Conservation (phyloP, 2,888 invertebrate species). For the Conops quadrifasciatus region DNA sequence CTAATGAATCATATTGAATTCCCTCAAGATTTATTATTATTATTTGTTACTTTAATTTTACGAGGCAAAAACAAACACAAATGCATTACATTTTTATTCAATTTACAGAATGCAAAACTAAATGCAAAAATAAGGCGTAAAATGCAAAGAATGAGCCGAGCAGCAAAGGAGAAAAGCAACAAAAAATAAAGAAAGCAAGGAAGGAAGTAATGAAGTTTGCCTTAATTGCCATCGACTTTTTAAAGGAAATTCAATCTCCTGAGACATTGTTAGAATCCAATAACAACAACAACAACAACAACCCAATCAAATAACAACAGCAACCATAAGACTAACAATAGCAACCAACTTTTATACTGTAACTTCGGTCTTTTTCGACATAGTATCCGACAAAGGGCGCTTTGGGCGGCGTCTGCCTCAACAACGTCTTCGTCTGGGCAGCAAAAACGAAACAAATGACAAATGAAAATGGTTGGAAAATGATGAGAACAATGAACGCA, state of each 20-base stretch:
- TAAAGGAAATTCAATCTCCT: slow-evolving; percentile 6
- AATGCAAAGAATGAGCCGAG: too few relatives aligned
- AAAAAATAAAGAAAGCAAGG: background rate
- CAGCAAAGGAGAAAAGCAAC: background rate
- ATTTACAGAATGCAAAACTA: background rate
- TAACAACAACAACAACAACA: too few relatives aligned
- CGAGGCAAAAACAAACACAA: background rate
- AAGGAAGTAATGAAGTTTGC: slow-evolving; percentile 8
- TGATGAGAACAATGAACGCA: background rate
- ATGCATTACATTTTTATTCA: background rate
- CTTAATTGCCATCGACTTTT: slow-evolving; percentile 11
- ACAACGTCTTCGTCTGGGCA: slow-evolving; percentile 4
- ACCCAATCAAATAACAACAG: too few relatives aligned
- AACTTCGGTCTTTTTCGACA: too few relatives aligned
- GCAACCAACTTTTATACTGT: too few relatives aligned
- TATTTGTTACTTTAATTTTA: too few relatives aligned
- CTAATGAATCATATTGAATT: slow-evolving; percentile 27
- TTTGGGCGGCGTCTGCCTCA: background rate
- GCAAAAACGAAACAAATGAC: background rate
- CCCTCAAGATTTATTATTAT: background rate
- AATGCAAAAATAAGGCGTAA: background rate
- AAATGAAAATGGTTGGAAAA: background rate
- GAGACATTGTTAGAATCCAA: slow-evolving; percentile 5
- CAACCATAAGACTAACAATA: too few relatives aligned
- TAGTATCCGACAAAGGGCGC: too few relatives aligned